Conservation (phyloP, 1,140 invertebrate genomes). For the Cherax quadricarinatus region DNA sequence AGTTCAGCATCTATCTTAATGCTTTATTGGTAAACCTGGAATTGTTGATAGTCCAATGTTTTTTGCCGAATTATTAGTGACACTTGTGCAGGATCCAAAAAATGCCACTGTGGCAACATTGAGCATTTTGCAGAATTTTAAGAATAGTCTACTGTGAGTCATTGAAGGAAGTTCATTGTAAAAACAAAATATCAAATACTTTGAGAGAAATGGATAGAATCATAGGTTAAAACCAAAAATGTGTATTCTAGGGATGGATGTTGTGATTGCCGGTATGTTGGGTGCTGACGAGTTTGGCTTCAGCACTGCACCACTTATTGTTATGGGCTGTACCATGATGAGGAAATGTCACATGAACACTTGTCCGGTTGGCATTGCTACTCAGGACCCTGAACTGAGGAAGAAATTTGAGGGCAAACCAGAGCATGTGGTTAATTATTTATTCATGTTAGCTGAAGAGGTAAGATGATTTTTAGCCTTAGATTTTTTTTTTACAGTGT, state of each 20-base stretch:
- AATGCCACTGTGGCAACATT: too few species aligned
- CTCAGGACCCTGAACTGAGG: slow-evolving; percentile 94
- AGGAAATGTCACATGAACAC: slow-evolving; percentile 99
- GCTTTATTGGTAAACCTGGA: too few species aligned
- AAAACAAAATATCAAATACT: too few species aligned
- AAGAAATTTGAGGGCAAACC: slow-evolving; percentile 98
- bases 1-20: too few species aligned
- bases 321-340: slow-evolving; percentile 99
- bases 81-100: too few species aligned
- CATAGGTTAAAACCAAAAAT: too few species aligned
- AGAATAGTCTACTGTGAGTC: too few species aligned
- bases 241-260: slow-evolving; percentile 87
- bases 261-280: slow-evolving; percentile 95
- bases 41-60: too few species aligned
- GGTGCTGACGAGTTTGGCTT: slow-evolving; percentile 99
- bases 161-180: too few species aligned
- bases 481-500: neutral
- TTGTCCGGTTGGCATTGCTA: slow-evolving; percentile 98
- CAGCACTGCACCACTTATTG: slow-evolving; percentile 97
- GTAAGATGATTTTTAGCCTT: slow-evolving; percentile 78
- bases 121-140: too few species aligned
- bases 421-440: slow-evolving; percentile 98
- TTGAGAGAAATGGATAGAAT: too few species aligned
- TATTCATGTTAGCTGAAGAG: slow-evolving; percentile 98
- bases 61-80: too few species aligned